Conservation (phyloP, 2,888 invertebrate species). For the Caradrina clavipalpis region DNA sequence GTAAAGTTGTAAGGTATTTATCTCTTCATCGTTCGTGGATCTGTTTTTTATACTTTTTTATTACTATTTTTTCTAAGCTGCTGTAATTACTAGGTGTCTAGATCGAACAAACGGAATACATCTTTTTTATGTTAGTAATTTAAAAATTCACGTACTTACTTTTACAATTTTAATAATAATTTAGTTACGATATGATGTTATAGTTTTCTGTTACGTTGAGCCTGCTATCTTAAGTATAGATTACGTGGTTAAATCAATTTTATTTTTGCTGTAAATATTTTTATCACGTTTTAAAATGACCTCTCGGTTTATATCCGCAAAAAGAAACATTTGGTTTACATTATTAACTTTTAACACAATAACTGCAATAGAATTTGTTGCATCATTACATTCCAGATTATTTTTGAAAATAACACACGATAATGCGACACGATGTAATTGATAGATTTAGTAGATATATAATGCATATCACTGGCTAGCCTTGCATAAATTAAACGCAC, state of each 20-base stretch:
- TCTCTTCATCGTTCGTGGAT: slow-evolving; percentile 81
- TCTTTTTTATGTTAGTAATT: slow-evolving; percentile 63
- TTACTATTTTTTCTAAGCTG: slow-evolving; percentile 58
- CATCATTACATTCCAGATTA: slow-evolving; percentile 71
- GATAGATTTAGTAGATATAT: slow-evolving; percentile 64
- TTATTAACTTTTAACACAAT: slow-evolving; percentile 34
- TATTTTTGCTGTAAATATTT: slow-evolving; percentile 43
- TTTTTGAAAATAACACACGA: slow-evolving; percentile 58
- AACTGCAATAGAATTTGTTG: slow-evolving; percentile 51
- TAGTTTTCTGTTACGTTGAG: slow-evolving; percentile 64
- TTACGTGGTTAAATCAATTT: slow-evolving; percentile 46
- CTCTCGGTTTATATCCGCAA: slow-evolving; percentile 19
- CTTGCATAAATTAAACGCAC: slow-evolving; percentile 74
- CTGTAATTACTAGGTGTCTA: slow-evolving; percentile 62
- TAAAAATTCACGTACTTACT: slow-evolving; percentile 63
- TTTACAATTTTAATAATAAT: slow-evolving; percentile 54
- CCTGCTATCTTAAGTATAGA: slow-evolving; percentile 60
- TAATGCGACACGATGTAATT: slow-evolving; percentile 40
- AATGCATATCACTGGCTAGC: slow-evolving; percentile 82
- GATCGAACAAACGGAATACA: slow-evolving; percentile 70
- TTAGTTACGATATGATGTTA: slow-evolving; percentile 60
- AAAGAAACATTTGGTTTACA: slow-evolving; percentile 24
- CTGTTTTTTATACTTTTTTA: slow-evolving; percentile 81
- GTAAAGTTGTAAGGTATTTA: slow-evolving; percentile 87
- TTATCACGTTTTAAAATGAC: slow-evolving; percentile 23